Evolutionary conservation across 2,888 invertebrate species (phyloP), one percentile per base, ranked within the genome.

Genomic region (Stegophylla sp.): DNA sequence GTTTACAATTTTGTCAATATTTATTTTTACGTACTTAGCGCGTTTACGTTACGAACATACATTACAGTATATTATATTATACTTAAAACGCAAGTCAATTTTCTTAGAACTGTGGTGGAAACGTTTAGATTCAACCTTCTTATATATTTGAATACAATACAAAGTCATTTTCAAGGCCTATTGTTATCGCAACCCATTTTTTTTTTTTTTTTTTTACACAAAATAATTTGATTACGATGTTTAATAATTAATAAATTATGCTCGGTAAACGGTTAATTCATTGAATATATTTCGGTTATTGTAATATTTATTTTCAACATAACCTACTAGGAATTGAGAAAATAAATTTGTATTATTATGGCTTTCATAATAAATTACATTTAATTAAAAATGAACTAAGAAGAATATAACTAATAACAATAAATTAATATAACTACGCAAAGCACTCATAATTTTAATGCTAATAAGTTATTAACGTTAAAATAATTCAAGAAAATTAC

Each of bases 101-200:
- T 7, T 26, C 7, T 17, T 34, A 34, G 3, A 7, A 7, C 15
- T n/a, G 5, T 12, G 2, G 28, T 15, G 5, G 67, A 23, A 48
- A 10, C 26, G 26, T n/a, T 45, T 17, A 48, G 45, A n/a, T n/a
- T n/a, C n/a, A 26, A 28, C 28, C 26, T 48, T 69, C 20, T n/a
- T n/a, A n/a, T 48, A n/a, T 4, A n/a, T 69, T 51, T 69, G 28
- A n/a, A 28, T 48, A 69, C 48, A 48, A 69, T 51, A 28, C 67
- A 43, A 51, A 69, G 28, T 69, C 1, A 69, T 34, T 51, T 69
- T 10, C 69, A 69, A 69, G 69, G 69, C 7, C 9, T 3, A n/a
- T 7, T 51, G 51, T 69, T 51, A 53, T 69, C 69, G 41, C 17
- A 51, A 51, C 34, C 3, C 34, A 7, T n/a, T 48, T 51, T 28